Conservation (phyloP, 1,140 invertebrate genomes). For the Orius insidiosus region DNA sequence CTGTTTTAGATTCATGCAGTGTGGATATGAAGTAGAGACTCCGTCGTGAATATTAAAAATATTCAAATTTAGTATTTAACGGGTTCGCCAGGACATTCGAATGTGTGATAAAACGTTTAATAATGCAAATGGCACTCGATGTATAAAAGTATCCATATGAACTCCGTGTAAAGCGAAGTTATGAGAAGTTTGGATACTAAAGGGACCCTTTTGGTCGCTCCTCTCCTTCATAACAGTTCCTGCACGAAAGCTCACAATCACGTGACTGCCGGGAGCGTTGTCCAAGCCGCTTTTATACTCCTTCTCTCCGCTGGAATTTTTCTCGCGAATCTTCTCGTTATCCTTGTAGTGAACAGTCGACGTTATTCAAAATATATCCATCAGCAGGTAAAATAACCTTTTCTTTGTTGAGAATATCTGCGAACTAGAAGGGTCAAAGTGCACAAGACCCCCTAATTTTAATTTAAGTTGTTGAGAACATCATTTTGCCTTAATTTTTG, state of each 20-base stretch:
- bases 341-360: slow-evolving; percentile 62
- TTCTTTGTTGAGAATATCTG: too few relatives aligned
- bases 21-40: too few relatives aligned
- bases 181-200: slow-evolving; percentile 29
- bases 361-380: slow-evolving; percentile 68
- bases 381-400: slow-evolving; percentile 42
- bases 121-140: too few relatives aligned
- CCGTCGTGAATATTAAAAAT: too few relatives aligned
- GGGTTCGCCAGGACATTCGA: too few relatives aligned
- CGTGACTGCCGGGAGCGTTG: slow-evolving; percentile 45
- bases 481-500: too few relatives aligned
- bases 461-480: too few relatives aligned
- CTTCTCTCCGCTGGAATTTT: slow-evolving; percentile 55
- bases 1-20: too few relatives aligned
- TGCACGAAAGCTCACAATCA: slow-evolving; percentile 47
- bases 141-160: slow-evolving; percentile 54
- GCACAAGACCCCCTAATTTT: too few relatives aligned
- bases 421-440: too few relatives aligned
- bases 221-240: slow-evolving; percentile 58
- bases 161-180: slow-evolving; percentile 26
- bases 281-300: slow-evolving; percentile 56
- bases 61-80: too few relatives aligned
- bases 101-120: too few relatives aligned
- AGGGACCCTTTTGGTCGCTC: slow-evolving; percentile 46
- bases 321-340: slow-evolving; percentile 56